Conservation (phyloP, 2,113 vertebrate species). For the Willisornis vidua region DNA sequence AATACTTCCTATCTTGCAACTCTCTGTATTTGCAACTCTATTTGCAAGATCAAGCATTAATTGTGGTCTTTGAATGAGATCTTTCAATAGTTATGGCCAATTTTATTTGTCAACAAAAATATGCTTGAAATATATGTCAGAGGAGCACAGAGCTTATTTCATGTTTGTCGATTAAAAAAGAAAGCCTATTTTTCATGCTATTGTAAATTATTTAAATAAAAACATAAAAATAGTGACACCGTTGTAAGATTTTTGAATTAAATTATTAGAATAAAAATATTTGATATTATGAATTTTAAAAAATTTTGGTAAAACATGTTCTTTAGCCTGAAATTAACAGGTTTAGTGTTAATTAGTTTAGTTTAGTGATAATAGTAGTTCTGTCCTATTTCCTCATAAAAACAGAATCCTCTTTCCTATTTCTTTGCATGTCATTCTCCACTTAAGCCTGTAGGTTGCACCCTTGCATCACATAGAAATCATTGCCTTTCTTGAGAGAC, state of each 20-base stretch:
- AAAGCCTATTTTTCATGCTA: not conserved
- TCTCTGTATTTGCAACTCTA: not conserved
- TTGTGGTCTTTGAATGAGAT: not conserved
- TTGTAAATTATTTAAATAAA: not conserved
- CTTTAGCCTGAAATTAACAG: not conserved
- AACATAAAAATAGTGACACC: not conserved
- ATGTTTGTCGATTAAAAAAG: not conserved
- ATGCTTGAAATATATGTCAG: not conserved
- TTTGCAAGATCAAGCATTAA: not conserved
- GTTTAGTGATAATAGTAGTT: not conserved
- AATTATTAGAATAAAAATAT: not conserved
- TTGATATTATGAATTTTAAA: not conserved
- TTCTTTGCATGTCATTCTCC: conserved; percentile 41
- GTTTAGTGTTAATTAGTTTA: not conserved
- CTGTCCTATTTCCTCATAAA: not conserved
- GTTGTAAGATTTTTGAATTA: not conserved
- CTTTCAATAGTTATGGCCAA: not conserved
- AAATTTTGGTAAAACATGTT: not conserved
- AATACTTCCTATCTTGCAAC: not conserved
- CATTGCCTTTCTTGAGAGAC: not conserved
- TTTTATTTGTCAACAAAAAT: not conserved
- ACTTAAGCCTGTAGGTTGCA: conserved; percentile 73
- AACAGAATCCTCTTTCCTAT: not conserved
- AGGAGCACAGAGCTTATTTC: not conserved
- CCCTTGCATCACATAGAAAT: conserved; percentile 66